These are phyloP conservation scores for Jacana jacana DNA, from an alignment of 2,113 vertebrate species.

Conservation along the genomic window DNA sequence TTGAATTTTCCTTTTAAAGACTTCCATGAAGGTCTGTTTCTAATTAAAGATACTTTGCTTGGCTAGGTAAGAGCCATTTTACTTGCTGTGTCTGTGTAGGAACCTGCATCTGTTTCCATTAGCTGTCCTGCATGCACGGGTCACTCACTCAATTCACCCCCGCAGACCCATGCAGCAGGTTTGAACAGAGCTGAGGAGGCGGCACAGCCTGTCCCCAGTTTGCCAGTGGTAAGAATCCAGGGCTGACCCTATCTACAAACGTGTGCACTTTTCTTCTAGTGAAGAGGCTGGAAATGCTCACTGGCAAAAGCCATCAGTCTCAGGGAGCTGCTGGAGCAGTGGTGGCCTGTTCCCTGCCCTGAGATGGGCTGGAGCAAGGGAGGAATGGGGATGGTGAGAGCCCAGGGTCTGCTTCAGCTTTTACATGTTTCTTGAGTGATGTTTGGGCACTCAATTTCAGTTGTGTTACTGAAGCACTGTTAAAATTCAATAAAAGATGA, in stretches of 20 bases:
- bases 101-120: not conserved
- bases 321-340: not conserved
- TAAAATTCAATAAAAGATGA: not conserved
- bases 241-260: not conserved
- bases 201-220: not conserved
- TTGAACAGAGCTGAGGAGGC: not conserved
- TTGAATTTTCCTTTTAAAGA: constrained; percentile 4
- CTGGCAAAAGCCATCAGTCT: not conserved
- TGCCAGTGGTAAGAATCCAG: not conserved
- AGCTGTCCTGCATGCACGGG: not conserved
- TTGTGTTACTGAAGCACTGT: not conserved
- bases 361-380: not conserved
- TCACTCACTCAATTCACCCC: rapidly evolving
- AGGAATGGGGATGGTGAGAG: not conserved
- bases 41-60: not conserved
- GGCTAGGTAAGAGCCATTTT: not conserved
- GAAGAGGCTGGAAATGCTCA: not conserved
- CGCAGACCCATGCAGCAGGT: not conserved
- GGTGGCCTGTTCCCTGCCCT: not conserved
- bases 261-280: not conserved
- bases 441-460: not conserved
- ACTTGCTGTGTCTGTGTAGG: not conserved
- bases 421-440: not conserved
- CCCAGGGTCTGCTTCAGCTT: not conserved
- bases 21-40: not conserved